Conservation (phyloP, 2,888 invertebrate species). For the Mantis religiosa region DNA sequence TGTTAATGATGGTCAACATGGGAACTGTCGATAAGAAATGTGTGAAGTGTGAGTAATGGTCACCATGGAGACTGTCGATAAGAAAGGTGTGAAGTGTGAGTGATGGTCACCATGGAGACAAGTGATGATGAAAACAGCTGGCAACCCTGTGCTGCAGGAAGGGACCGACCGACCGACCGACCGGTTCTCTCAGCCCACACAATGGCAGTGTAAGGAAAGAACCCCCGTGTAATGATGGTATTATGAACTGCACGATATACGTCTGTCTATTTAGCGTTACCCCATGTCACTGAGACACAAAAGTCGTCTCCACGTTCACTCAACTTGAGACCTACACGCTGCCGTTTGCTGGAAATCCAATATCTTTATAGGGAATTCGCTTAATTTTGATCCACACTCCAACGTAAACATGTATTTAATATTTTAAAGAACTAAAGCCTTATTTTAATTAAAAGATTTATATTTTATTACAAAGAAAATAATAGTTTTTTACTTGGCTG, state of each 20-base stretch:
- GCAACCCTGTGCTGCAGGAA: not conserved
- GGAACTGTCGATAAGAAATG: not conserved
- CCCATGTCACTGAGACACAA: not conserved
- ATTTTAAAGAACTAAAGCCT: too few relatives aligned
- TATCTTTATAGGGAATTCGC: too few relatives aligned
- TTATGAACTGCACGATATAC: constrained; percentile 24
- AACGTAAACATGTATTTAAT: too few relatives aligned
- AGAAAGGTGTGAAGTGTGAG: not conserved
- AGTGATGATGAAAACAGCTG: not conserved
- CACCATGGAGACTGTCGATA: not conserved
- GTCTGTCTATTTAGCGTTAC: not conserved
- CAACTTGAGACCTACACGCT: not conserved
- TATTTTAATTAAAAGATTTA: too few relatives aligned
- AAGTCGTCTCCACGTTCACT: not conserved
- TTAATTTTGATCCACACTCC: too few relatives aligned
- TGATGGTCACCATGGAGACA: not conserved
- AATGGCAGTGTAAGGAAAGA: not conserved
- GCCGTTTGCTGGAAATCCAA: too few relatives aligned
- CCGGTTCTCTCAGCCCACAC: not conserved
- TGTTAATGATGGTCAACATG: not conserved
- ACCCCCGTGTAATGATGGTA: constrained; percentile 30
- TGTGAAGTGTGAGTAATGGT: not conserved
- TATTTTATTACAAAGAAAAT: too few relatives aligned
- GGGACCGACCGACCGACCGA: too few relatives aligned
- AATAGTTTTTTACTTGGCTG: too few relatives aligned